Evolutionary conservation across 2,797 vertebrate species (phyloP).

Genomic region (Notoglanidium macrostoma): DNA sequence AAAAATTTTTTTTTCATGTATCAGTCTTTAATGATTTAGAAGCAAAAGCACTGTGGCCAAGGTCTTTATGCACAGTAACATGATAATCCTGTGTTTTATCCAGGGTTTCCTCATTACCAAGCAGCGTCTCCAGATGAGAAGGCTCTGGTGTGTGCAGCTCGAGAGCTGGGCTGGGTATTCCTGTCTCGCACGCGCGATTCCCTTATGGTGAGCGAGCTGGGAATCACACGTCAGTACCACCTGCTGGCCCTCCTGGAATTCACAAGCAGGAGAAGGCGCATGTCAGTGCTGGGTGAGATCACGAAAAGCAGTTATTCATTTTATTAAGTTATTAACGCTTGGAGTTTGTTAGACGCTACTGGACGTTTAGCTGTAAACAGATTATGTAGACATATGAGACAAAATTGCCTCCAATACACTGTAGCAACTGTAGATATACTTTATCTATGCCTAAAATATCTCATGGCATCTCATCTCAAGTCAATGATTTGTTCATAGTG

Average conservation of each 20-base stretch:
- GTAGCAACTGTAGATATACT: not conserved
- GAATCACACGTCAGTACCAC: conserved; percentile 77
- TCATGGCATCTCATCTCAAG: not conserved
- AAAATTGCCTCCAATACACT: not conserved
- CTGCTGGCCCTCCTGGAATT: conserved; percentile 91
- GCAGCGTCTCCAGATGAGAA: conserved; percentile 93
- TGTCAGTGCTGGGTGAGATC: conserved; percentile 90
- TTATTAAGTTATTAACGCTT: not conserved
- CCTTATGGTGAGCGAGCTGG: conserved; percentile 83
- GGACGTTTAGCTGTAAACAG: not conserved
- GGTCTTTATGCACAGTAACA: not conserved
- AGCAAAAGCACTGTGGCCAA: not conserved
- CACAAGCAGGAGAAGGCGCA: conserved; percentile 89
- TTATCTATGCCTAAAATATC: not conserved
- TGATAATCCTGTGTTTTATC: not conserved
- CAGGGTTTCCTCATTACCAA: conserved; percentile 86
- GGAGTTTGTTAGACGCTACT: not conserved
- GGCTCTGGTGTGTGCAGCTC: conserved; percentile 85
- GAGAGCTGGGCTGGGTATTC: conserved; percentile 87
- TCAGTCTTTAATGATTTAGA: not conserved
- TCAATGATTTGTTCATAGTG: not conserved
- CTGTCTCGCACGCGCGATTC: conserved; percentile 84
- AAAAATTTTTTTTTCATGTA: not conserved
- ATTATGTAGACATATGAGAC: not conserved
- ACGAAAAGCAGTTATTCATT: not conserved